Evolutionary conservation across 30 jellyfish, hydroid and myxozoan species (phyloP), one percentile per base, ranked within the genome.

Genomic region (Chironex yamaguchii): DNA sequence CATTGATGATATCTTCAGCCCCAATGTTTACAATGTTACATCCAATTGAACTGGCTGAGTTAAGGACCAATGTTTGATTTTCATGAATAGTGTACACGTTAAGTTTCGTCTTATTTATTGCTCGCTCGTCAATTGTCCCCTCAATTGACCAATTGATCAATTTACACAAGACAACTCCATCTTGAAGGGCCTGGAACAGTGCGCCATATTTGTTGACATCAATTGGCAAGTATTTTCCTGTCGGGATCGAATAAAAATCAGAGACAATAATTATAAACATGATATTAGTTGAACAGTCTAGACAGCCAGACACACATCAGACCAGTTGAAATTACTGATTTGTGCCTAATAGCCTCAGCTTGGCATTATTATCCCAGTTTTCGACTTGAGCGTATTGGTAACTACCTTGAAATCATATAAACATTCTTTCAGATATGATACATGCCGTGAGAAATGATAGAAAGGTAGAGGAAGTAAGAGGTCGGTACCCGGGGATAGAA

Each of bases 101-200:
- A 23, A 85, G 69, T 58, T 85, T 83, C 24, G 51, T 23, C 67
- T 73, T 90, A 76, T 90, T 90, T 4, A 90, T 82, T 30, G 97
- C 96, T 29, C 97, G 81, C 67, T 90, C 97, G 68, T 90, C 97
- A 30, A 90, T 76, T 0, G 97, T 90, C 3, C 81, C 74, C 13
- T 86, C 81, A 6, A 74, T 30, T 30, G 96, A 66, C 92, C 80
- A 82, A 76, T 90, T 90, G 22, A 90, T 74, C 71, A 90, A 62
- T 53, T 90, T 90, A 76, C 96, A 90, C n/a, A 90, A 52, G 3
- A 90, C 3, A 66, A 90, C 42, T n/a, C 97, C 97, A 67, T 90
- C 96, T 32, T 63, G 51, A 49, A 90, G 42, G 2, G 42, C 70
- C 25, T 33, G 66, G 54, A 74, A 82, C 6, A 90, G 36, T 17